phyloP scores from a whole-genome alignment of 2,888 invertebrate genomes.

The Hipparchia sbordonii region DNA sequence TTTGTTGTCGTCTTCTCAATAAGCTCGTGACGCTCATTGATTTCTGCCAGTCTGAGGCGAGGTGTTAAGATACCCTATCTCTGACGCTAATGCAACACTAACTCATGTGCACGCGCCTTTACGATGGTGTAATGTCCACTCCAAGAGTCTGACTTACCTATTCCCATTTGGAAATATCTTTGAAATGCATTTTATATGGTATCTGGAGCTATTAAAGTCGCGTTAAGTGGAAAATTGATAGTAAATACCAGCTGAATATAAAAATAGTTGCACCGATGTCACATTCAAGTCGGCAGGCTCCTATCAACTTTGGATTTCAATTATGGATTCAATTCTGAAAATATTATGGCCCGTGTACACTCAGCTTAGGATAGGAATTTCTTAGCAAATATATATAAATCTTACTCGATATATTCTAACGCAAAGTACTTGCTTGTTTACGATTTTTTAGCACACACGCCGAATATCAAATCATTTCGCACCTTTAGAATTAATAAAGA shows the following conservation, averaged over 20 bases:
- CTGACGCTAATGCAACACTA: conserved; percentile 74
- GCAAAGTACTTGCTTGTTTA: too few relatives aligned
- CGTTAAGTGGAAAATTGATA: conserved; percentile 25
- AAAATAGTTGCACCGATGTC: conserved; percentile 14
- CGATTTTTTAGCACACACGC: too few relatives aligned
- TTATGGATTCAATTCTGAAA: too few relatives aligned
- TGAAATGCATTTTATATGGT: conserved; percentile 35
- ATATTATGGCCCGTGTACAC: too few relatives aligned
- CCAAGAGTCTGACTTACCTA: conserved; percentile 51
- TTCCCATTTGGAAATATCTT: conserved; percentile 45
- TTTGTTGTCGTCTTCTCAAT: background rate
- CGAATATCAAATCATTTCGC: too few relatives aligned
- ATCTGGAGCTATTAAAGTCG: conserved; percentile 21
- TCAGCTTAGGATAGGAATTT: too few relatives aligned
- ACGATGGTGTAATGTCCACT: conserved; percentile 57
- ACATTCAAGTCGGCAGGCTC: background rate
- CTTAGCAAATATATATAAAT: too few relatives aligned
- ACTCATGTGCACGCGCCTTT: conserved; percentile 74
- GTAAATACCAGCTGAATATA: conserved; percentile 7
- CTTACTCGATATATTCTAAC: too few relatives aligned
- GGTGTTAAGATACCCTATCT: conserved; percentile 78
- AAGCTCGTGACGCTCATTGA: background rate
- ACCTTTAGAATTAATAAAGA: too few relatives aligned
- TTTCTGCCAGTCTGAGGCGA: conserved; percentile 52
- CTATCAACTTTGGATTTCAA: background rate